Evolutionary conservation across 2,113 vertebrate genomes (phyloP), one percentile per base, ranked within the genome.

Genomic region (Sisor rabdophorus): DNA sequence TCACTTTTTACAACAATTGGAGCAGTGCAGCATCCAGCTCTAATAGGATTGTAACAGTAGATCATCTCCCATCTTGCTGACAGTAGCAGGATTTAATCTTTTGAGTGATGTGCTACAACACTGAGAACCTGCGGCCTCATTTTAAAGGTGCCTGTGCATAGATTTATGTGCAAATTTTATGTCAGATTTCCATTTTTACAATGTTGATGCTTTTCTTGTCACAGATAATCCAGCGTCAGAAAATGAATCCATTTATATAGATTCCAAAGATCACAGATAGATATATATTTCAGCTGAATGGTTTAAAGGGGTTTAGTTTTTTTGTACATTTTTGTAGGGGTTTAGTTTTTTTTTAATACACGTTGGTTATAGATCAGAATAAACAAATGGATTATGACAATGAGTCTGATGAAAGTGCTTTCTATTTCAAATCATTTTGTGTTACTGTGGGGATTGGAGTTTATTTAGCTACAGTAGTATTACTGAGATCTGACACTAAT

Each of bases 41-140:
- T 76, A 76, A 67, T 54, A 76, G 48, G 74, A 76, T 67, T 76
- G 74, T 15, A 65, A 30, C 73, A 26, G 73, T 75, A 67, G 74
- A 67, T 76, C 61, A 54, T 67, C 61, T 54, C 36, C 28, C 53
- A 44, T 76, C 52, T 55, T 56, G 74, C 74, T 76, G 74, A 76
- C 63, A 17, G 54, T n/a, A 2, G 63, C 24, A 44, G 61, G 74
- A 76, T 76, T 76, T 76, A 55, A 53, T 75, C 73, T 76, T 48
- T 56, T 12, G 32, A 56, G 7, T 69, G 24, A 52, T 6, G 11
- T 50, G 47, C 17, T 68, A 50, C 65, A 68, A 24, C 47, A 24
- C 3, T 26, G n/a, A 24, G 4, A 28, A 52, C 22, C 22, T 68
- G 44, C 3, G 24, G 11, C 16, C 65, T 52, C 10, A 7, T 20